Evolutionary conservation across 2,888 invertebrate species (phyloP), one percentile per base, ranked within the genome.

Genomic region (Mythimna vitellina): DNA sequence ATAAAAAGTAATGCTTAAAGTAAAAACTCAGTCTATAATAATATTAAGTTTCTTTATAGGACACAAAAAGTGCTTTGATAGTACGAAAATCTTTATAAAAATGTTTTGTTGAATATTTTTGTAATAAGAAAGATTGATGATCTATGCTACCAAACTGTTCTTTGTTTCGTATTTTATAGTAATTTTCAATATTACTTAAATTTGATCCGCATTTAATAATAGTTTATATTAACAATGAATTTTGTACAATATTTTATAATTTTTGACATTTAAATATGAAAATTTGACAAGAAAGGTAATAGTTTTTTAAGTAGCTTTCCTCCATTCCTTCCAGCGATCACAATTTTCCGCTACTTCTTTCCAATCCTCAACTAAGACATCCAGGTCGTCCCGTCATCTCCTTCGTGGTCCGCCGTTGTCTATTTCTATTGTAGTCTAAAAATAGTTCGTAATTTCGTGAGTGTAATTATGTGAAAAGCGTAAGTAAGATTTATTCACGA

Each of bases 401-500:
- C 7, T 46, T 46, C 17, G 20, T 20, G 17, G 17, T 17, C 17
- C 14, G 1, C 7, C 17, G 46, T 46, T 3, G 46, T 7, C 6
- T n/a, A n/a, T 17, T 20, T 51, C 17, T 32, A 53, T 25, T 38
- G 12, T 29, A 29, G 3, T 38, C 14, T 29, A 66, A 9, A 67
- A 69, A 53, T 58, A 29, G 29, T 46, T 42, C 7, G n/a, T 17
- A 20, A 17, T 66, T 51, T 25, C 32, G 29, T 49, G 5, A 3
- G 12, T n/a, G 35, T 53, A 63, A 76, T 62, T 64, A 57, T 8
- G 25, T 20, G 22, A 49, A 64, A 64, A 49, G 20, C 46, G 49
- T 57, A 32, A 65, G 38, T 57, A 38, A 65, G 56, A 76, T 70
- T 66, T 64, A 77, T 81, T 65, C 62, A 56, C 58, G 65, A 56